Evolutionary conservation across 2,888 invertebrate genomes (phyloP).

Genomic region (Lepidocyrtinus sp.): DNA sequence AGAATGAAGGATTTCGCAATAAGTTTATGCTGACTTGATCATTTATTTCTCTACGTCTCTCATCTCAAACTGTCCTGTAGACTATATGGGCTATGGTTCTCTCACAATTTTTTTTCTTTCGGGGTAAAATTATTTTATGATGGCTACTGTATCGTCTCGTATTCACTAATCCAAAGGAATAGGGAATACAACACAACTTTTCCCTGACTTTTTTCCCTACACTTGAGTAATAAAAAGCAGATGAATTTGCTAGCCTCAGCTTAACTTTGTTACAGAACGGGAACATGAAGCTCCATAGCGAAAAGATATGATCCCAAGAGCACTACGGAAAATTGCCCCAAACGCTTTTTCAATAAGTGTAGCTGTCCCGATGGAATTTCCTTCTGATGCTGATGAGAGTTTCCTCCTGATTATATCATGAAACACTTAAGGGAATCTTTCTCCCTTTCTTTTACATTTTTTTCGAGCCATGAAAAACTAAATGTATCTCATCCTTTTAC

Average conservation of each 20-base stretch:
- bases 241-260: conserved; percentile 50
- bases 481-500: background rate
- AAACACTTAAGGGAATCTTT: conserved; percentile 57
- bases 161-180: too few species aligned
- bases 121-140: too few species aligned
- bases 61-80: background rate
- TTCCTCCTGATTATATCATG: conserved; percentile 57
- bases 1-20: conserved; percentile 35
- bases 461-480: conserved; percentile 31
- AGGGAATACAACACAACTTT: too few species aligned
- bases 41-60: conserved; percentile 33
- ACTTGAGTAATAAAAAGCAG: conserved; percentile 28
- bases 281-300: conserved; percentile 20
- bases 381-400: conserved; percentile 53
- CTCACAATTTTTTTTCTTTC: too few species aligned
- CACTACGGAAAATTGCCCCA: conserved; percentile 65
- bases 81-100: too few species aligned
- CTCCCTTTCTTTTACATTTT: conserved; percentile 23
- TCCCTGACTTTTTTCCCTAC: background rate
- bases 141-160: too few species aligned
- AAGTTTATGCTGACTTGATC: conserved; percentile 51
- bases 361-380: conserved; percentile 65
- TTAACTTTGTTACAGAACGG: conserved; percentile 51
- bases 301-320: conserved; percentile 60
- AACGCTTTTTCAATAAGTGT: conserved; percentile 68